Evolutionary conservation across 2,888 invertebrate species (phyloP).

Genomic region (Augiades crinisus): DNA sequence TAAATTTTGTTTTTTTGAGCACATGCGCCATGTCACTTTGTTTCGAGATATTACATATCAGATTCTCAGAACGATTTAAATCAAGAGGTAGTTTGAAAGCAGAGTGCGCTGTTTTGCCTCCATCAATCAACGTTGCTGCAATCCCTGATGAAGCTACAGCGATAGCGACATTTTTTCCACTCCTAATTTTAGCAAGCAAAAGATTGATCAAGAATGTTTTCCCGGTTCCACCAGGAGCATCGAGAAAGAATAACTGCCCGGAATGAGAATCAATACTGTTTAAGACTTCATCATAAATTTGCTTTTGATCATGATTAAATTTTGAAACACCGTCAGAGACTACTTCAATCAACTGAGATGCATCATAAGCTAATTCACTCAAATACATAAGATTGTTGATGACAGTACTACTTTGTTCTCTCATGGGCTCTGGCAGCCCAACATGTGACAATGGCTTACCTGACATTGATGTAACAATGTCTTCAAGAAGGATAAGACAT

Average conservation of each 20-base stretch:
- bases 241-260: background rate
- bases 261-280: background rate
- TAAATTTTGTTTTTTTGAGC: constrained; percentile 36
- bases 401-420: constrained; percentile 28
- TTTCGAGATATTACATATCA: constrained; percentile 22
- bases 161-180: background rate
- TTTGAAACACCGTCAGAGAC: constrained; percentile 24
- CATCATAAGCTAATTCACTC: no score
- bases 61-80: background rate
- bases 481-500: constrained; percentile 28
- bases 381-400: no score
- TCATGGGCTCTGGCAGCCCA: constrained; percentile 31
- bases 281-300: background rate
- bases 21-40: constrained; percentile 38
- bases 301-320: constrained; percentile 30
- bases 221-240: background rate
- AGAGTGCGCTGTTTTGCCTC: constrained; percentile 44
- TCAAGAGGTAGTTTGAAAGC: constrained; percentile 43
- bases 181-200: background rate
- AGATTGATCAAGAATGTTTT: background rate
- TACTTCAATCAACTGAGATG: no score
- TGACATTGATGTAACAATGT: constrained; percentile 28
- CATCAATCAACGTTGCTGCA: constrained; percentile 29
- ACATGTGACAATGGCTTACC: constrained; percentile 29
- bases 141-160: background rate